These are phyloP conservation scores for Latheticus oryzae DNA, from an alignment of 2,888 invertebrate genomes.

Conservation along the genomic window DNA sequence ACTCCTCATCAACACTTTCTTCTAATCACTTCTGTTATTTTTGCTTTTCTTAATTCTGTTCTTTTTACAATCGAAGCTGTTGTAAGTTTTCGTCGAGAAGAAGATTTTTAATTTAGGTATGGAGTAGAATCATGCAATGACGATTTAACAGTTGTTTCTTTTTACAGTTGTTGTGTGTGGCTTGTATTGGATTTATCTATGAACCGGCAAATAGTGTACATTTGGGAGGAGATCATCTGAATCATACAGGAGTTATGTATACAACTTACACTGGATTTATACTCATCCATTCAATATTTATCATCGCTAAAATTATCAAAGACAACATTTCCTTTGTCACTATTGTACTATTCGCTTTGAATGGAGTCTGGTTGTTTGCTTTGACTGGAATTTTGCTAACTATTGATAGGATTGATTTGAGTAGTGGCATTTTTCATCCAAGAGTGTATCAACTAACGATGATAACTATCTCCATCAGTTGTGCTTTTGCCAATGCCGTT, in stretches of 20 bases:
- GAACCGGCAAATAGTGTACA: slow-evolving; percentile 72
- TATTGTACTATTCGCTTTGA: slow-evolving; percentile 71
- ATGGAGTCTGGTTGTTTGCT: slow-evolving; percentile 73
- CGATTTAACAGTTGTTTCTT: slow-evolving; percentile 5
- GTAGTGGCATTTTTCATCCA: slow-evolving; percentile 69
- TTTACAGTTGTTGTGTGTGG: slow-evolving; percentile 71
- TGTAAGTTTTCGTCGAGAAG: slow-evolving; percentile 66
- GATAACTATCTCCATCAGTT: slow-evolving; percentile 74
- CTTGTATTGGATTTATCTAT: slow-evolving; percentile 73
- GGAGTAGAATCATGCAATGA: slow-evolving; percentile 1
- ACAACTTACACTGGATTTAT: slow-evolving; percentile 75
- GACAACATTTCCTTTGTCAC: slow-evolving; percentile 75
- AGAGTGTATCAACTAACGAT: slow-evolving; percentile 75
- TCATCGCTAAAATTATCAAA: slow-evolving; percentile 72
- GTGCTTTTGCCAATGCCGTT: slow-evolving; percentile 71
- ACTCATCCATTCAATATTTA: slow-evolving; percentile 73
- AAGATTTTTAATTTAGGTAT: slow-evolving; percentile 34
- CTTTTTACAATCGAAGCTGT: slow-evolving; percentile 74
- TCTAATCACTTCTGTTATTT: slow-evolving; percentile 73
- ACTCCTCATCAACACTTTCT: slow-evolving; percentile 74
- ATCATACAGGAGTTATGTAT: slow-evolving; percentile 75
- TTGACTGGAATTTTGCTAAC: slow-evolving; percentile 75
- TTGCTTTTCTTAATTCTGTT: slow-evolving; percentile 71
- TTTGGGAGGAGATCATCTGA: slow-evolving; percentile 69
- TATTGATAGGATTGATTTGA: slow-evolving; percentile 62